phyloP scores from a whole-genome alignment of 2,888 invertebrate species.

The Adela reaumurella region DNA sequence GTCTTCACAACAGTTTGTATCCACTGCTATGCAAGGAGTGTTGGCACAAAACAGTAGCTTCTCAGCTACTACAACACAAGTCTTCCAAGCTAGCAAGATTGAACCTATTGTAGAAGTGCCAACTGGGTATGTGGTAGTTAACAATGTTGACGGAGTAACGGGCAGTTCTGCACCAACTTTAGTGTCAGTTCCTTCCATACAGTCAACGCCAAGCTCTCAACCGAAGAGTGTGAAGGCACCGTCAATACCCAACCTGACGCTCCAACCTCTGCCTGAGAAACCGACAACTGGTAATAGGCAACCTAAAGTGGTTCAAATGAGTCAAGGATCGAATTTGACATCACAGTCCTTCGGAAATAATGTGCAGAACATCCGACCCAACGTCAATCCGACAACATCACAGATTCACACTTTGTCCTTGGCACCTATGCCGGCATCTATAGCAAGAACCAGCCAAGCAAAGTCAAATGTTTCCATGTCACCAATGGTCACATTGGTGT shows the following conservation, averaged over 20 bases:
- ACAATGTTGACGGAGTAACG: constrained; percentile 55
- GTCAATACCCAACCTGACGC: constrained; percentile 38
- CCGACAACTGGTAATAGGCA: constrained; percentile 29
- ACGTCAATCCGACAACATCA: constrained; percentile 46
- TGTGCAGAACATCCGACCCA: constrained; percentile 21
- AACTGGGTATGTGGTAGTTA: constrained; percentile 66
- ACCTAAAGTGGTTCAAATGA: constrained; percentile 48
- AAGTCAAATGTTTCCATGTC: constrained; percentile 40
- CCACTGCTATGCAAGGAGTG: constrained; percentile 76
- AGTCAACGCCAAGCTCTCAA: constrained; percentile 38
- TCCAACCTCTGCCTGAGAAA: constrained; percentile 48
- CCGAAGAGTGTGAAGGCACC: constrained; percentile 40
- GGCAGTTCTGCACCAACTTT: constrained; percentile 36
- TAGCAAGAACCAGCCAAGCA: constrained; percentile 31
- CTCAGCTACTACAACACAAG: constrained; percentile 79
- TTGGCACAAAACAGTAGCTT: constrained; percentile 79
- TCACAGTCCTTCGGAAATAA: not conserved
- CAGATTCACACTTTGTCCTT: constrained; percentile 45
- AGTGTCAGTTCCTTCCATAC: constrained; percentile 27
- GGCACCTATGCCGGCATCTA: constrained; percentile 32
- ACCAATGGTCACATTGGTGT: constrained; percentile 42
- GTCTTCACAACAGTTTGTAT: constrained; percentile 84
- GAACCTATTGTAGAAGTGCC: constrained; percentile 77
- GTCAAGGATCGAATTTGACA: constrained; percentile 15
- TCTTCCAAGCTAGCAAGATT: constrained; percentile 81